Base-by-base conservation (phyloP, 2,113 vertebrate species). In the Pristiophorus japonicus region DNA sequence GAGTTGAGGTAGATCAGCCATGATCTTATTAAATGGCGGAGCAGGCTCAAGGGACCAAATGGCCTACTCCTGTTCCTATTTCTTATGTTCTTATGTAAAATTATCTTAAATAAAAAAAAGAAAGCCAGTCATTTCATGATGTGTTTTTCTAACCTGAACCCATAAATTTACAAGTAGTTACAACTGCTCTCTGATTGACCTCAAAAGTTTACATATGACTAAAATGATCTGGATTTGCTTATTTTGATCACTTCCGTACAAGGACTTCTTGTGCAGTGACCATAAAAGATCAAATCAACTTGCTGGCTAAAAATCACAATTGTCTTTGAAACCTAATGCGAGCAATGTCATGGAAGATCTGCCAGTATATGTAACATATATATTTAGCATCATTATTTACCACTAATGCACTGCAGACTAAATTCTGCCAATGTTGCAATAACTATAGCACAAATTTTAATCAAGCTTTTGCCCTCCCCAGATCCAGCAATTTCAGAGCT, bases 151-250 rank as follows among this genome's bases (percentile, higher is more conserved):
- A 34, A 16, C 14, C 12, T 14, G 14, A 38, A 91, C 88, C 14
- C 59, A 63, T 92, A 63, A 92, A 63, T 65, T 63, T 92, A 63
- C 59, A 63, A 8, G n/a, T 92, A 92, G 88, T n/a, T 92, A 20
- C 4, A 63, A 38, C 55, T 65, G 16, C 34, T 65, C 34, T 92
- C 59, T 92, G 59, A 92, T 38, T 63, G n/a, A 38, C 18, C 59
- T 92, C 59, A n/a, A n/a, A n/a, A n/a, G n/a, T n/a, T n/a, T n/a
- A n/a, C n/a, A n/a, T n/a, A n/a, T n/a, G n/a, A 63, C 88, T 63
- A 30, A 92, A 63, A 22, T 62, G 0, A 90, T 18, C 51, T 62
- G 11, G 8, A 62, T 38, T 92, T 63, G 59, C 59, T 38, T 92
- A 62, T 20, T 62, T n/a, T 2, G 55, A 59, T 27, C 30, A 91